Conservation (phyloP, 2,888 invertebrate species). For the Trissoscelio sp. region DNA sequence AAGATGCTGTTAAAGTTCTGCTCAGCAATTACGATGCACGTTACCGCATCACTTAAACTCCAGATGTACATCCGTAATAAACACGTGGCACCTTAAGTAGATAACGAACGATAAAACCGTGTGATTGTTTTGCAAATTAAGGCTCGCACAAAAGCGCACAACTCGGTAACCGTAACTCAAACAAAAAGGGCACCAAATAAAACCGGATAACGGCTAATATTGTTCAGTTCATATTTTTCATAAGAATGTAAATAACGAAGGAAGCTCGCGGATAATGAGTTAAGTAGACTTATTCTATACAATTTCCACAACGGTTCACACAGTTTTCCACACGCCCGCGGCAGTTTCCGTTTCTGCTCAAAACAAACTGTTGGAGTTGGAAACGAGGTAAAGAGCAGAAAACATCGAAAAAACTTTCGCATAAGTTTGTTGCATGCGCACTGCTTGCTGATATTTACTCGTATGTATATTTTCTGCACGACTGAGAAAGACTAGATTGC, state of each 20-base stretch:
- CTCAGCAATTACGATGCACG: slow-evolving; percentile 5
- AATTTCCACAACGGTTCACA: slow-evolving; percentile 58
- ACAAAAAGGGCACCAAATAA: slow-evolving; percentile 24
- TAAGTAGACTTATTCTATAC: slow-evolving; percentile 63
- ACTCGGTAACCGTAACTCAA: slow-evolving; percentile 19
- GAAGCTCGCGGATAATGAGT: slow-evolving; percentile 58
- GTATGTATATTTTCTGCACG: slow-evolving; percentile 51
- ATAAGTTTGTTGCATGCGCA: slow-evolving; percentile 61
- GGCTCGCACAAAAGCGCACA: slow-evolving; percentile 19
- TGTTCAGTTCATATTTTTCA: slow-evolving; percentile 40
- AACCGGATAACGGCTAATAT: slow-evolving; percentile 28
- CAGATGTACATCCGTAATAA: slow-evolving; percentile 18
- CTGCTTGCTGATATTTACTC: slow-evolving; percentile 56
- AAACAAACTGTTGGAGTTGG: slow-evolving; percentile 64
- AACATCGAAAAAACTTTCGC: slow-evolving; percentile 60
- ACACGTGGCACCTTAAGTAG: slow-evolving; percentile 17
- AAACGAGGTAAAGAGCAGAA: slow-evolving; percentile 63
- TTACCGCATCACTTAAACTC: slow-evolving; percentile 1
- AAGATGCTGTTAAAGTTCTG: background rate
- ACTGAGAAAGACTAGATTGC: slow-evolving; percentile 55
- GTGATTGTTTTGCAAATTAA: slow-evolving; percentile 47
- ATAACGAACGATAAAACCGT: slow-evolving; percentile 30
- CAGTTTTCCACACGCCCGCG: slow-evolving; percentile 57
- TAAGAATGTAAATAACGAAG: slow-evolving; percentile 53
- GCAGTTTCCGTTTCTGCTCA: slow-evolving; percentile 57